Base-by-base conservation (phyloP, 2,113 vertebrate genomes). In the Asarcornis scutulata region DNA sequence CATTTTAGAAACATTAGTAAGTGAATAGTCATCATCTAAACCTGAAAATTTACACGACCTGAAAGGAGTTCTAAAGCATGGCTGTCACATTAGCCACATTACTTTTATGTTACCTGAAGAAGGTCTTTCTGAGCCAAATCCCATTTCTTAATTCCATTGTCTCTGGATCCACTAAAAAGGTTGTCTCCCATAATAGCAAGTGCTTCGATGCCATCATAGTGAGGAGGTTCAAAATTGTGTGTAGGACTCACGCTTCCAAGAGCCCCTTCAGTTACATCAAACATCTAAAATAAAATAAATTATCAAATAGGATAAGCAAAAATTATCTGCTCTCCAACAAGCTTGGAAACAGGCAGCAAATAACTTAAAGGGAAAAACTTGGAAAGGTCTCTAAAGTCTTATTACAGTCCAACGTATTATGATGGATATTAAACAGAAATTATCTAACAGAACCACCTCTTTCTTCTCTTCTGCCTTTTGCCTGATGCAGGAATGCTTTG, bases 91-190 rank as follows among this genome's bases (percentile, higher is more conserved):
- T 38, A 77, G 27, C 64, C 8, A 5, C 23, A 0, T 85, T 17
- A 59, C 81, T 92, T 73, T 59, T 80, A 52, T 20, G 66, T 91
- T 98, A 99, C 99, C 99, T 99, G 98, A 88, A 99, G 97, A 77
- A 99, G 98, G 42, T 98, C 98, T 97, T 99, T 99, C 85, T 98
- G 98, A 80, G 98, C 93, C 69, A 99, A 97, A 92, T 99, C 99
- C 99, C 99, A 99, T 95, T 99, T 99, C 96, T 99, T 99, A 97
- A 99, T 98, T 95, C 98, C 98, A 60, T 98, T 98, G 88, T 99
- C 99, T 97, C 99, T 98, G 64, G 99, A 99, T 90, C 98, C 98
- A 93, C 99, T 99, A 74, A 98, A 99, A 59, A 99, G 97, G 53
- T 98, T 97, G 60, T 99, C 99, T 40, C 98, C 98, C 76, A 98